A percentile compares a stretch with the other conserved stretches of the same genome.
Conservation (phyloP, 2,888 invertebrate species). For the Lasius platythorax region DNA sequence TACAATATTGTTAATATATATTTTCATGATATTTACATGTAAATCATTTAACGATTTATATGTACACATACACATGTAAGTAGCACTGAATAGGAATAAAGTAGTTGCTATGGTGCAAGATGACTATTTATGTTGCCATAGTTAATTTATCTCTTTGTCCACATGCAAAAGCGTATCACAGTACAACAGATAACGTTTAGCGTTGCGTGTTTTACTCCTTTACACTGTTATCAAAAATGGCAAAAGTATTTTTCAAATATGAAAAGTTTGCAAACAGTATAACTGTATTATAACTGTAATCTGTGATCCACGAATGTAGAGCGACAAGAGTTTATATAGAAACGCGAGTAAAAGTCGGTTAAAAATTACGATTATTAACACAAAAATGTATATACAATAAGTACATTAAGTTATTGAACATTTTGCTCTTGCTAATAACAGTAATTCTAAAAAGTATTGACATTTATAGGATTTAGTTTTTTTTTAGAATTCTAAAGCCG, state of each 20-base stretch:
- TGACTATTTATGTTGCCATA: conserved; percentile 57
- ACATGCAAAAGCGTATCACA: conserved; percentile 53
- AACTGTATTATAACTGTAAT: background rate
- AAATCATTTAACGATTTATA: conserved; percentile 72
- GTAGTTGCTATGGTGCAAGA: conserved; percentile 55
- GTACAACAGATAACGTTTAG: conserved; percentile 58
- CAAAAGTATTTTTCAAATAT: background rate
- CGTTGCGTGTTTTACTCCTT: conserved; percentile 15
- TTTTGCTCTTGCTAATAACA: background rate
- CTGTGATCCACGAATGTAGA: conserved; percentile 25
- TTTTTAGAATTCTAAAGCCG: background rate
- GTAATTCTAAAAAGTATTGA: background rate
- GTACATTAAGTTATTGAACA: conserved; percentile 31
- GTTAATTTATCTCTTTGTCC: conserved; percentile 49
- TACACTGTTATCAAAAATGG: conserved; percentile 21
- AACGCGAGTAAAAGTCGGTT: conserved; percentile 58
- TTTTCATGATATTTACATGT: conserved; percentile 78
- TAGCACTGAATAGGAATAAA: conserved; percentile 82
- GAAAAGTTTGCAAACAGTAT: conserved; percentile 11
- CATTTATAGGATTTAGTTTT: background rate
- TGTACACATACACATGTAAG: conserved; percentile 79
- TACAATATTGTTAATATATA: conserved; percentile 69
- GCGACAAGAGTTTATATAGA: conserved; percentile 54
- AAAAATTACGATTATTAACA: conserved; percentile 72
- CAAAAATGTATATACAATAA: conserved; percentile 74